Evolutionary conservation across 1,140 invertebrate species (phyloP).

Genomic region (Diabrotica virgifera): DNA sequence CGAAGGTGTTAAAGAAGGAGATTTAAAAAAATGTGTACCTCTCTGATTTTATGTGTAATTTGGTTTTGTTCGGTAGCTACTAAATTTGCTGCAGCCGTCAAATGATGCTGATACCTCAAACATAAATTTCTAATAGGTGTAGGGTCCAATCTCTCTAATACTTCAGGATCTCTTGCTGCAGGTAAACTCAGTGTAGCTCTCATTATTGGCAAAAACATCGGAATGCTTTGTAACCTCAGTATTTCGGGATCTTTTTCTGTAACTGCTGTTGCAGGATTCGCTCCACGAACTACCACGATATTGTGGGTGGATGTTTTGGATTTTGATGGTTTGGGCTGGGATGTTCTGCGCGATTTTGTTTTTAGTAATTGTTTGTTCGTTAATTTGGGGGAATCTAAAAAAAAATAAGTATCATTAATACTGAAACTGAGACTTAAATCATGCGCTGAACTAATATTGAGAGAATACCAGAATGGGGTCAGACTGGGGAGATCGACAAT

Average conservation of each 20-base stretch:
- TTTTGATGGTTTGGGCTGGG: slow-evolving; percentile 35
- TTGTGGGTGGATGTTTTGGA: slow-evolving; percentile 50
- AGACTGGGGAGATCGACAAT: too few relatives aligned
- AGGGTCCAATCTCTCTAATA: slow-evolving; percentile 75
- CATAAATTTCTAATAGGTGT: slow-evolving; percentile 61
- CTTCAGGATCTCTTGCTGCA: slow-evolving; percentile 80
- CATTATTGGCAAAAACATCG: slow-evolving; percentile 91
- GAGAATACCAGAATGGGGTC: too few relatives aligned
- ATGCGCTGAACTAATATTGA: too few relatives aligned
- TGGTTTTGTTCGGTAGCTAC: slow-evolving; percentile 71
- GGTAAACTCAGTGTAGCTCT: slow-evolving; percentile 82
- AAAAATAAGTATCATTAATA: neutral
- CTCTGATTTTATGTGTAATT: slow-evolving; percentile 68
- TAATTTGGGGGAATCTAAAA: slow-evolving; percentile 71
- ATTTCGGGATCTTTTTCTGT: slow-evolving; percentile 79
- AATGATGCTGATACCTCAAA: slow-evolving; percentile 73
- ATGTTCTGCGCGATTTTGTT: slow-evolving; percentile 40
- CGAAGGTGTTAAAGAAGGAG: too few relatives aligned
- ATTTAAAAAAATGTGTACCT: slow-evolving; percentile 54
- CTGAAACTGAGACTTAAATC: too few relatives aligned
- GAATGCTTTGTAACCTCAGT: slow-evolving; percentile 73
- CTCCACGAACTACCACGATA: slow-evolving; percentile 82
- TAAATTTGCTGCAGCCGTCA: slow-evolving; percentile 66
- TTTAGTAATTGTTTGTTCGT: slow-evolving; percentile 55
- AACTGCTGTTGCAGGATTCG: slow-evolving; percentile 58